phyloP scores from a whole-genome alignment of 2,888 invertebrate genomes.

The Mesorhabditis sp. region DNA sequence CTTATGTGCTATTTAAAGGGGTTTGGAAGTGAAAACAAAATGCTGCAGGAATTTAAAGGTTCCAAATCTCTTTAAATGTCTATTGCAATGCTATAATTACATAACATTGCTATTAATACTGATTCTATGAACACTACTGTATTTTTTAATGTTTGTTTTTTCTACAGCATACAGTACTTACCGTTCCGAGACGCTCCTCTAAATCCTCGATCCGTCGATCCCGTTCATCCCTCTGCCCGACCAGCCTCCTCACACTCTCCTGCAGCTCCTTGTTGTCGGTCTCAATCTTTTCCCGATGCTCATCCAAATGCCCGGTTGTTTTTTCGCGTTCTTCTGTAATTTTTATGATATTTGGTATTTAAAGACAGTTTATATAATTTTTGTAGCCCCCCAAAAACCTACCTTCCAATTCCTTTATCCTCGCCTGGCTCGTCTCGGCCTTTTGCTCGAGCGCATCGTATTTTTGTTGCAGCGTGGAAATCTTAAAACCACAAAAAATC shows the following conservation, averaged over 20 bases:
- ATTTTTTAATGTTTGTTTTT: too few relatives aligned
- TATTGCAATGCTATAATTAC: too few relatives aligned
- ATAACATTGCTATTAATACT: too few relatives aligned
- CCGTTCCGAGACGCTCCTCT: constrained; percentile 8
- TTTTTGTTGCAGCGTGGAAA: constrained; percentile 17
- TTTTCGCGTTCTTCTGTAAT: background rate
- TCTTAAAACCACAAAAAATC: background rate
- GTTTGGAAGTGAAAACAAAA: too few relatives aligned
- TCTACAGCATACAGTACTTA: background rate
- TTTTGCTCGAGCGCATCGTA: constrained; percentile 21
- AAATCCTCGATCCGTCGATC: constrained; percentile 14
- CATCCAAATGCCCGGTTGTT: background rate
- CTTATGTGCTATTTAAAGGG: too few relatives aligned
- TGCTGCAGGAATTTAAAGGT: too few relatives aligned
- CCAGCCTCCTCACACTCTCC: constrained; percentile 9
- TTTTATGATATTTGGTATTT: background rate
- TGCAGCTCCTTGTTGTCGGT: background rate
- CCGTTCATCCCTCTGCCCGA: constrained; percentile 11
- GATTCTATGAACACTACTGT: too few relatives aligned
- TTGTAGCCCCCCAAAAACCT: background rate
- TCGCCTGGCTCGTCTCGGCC: constrained; percentile 20
- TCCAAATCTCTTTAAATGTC: too few relatives aligned
- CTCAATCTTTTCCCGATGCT: background rate
- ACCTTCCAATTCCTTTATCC: constrained; percentile 29
- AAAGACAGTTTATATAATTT: constrained; percentile 1